Base-by-base conservation (phyloP, 2,888 invertebrate genomes). In the Agonopterix arenella region DNA sequence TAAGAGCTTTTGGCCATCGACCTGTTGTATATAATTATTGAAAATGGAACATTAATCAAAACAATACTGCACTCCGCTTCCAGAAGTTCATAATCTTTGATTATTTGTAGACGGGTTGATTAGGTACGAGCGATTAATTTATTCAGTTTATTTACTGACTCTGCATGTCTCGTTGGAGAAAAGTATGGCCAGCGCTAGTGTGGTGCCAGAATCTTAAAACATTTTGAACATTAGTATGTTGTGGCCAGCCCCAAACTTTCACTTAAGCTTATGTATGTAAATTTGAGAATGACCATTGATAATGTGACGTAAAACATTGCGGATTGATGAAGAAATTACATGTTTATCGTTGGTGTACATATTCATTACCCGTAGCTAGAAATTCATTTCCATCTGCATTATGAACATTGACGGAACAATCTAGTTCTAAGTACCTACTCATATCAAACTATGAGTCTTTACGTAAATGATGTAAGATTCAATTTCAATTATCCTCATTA, bases 181-280 rank as follows among this genome's bases (percentile, higher is more conserved):
- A 88, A 80, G 84, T 83, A 73, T 77, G 68, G 68, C 64, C 72
- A 65, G 54, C 67, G 66, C 67, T 60, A 68, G 73, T 74, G 78
- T 83, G 78, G 77, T 74, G 73, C 73, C 70, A 71, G 86, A 88
- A 85, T 88, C 79, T 84, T 84, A 74, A 86, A 83, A 73, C 73
- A 79, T 80, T 85, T 81, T 75, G 68, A 76, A 67, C 84, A 88
- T 88, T 86, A 85, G 86, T 86, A 88, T 88, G 85, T 72, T 73
- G 62, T 62, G 69, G 76, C 79, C 69, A 70, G 80, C 62, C 60
- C 68, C 76, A 63, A 75, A 89, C 88, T 89, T 89, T 89, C 88
- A 88, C 88, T 86, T 74, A 71, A 79, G 76, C 83, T 88, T 86
- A 84, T 84, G 84, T 86, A 75, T 84, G 78, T 81, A 84, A 85